phyloP scores from a whole-genome alignment of 2,888 invertebrate species.

The Lacanobia wlatinum region DNA sequence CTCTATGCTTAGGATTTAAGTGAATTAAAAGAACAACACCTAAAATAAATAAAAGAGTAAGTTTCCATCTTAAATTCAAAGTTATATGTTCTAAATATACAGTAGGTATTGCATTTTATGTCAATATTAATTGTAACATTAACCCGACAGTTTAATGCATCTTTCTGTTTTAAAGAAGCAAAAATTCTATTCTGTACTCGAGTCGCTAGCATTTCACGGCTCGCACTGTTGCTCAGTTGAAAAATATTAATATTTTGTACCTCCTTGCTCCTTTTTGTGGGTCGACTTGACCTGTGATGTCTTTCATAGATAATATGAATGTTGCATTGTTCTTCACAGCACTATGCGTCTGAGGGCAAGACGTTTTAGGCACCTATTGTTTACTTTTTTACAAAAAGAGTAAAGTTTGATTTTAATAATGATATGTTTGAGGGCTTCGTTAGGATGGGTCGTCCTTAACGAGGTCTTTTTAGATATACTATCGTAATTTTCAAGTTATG shows the following conservation, averaged over 20 bases:
- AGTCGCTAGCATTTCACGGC: slow-evolving; percentile 46
- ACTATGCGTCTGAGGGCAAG: slow-evolving; percentile 65
- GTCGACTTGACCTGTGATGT: slow-evolving; percentile 73
- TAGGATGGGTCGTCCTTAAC: slow-evolving; percentile 13
- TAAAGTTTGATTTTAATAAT: slow-evolving; percentile 57
- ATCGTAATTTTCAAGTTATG: background rate
- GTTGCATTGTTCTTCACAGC: slow-evolving; percentile 71
- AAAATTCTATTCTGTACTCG: slow-evolving; percentile 27
- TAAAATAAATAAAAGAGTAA: background rate
- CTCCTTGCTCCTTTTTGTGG: slow-evolving; percentile 63
- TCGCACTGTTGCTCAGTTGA: slow-evolving; percentile 65
- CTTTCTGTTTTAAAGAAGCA: slow-evolving; percentile 7
- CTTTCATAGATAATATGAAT: slow-evolving; percentile 78
- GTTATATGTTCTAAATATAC: background rate
- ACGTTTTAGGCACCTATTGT: slow-evolving; percentile 65
- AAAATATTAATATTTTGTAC: slow-evolving; percentile 74
- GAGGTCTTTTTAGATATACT: slow-evolving; percentile 4
- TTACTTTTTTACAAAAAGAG: slow-evolving; percentile 44
- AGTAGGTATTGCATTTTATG: background rate
- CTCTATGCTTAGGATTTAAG: background rate
- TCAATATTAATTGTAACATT: slow-evolving; percentile 11
- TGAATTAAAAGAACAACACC: too few species aligned
- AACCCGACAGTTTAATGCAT: slow-evolving; percentile 25
- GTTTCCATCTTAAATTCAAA: too few species aligned
- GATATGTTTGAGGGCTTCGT: slow-evolving; percentile 37